Evolutionary conservation across 2,113 vertebrate species (phyloP).

Genomic region (Cariama cristata): DNA sequence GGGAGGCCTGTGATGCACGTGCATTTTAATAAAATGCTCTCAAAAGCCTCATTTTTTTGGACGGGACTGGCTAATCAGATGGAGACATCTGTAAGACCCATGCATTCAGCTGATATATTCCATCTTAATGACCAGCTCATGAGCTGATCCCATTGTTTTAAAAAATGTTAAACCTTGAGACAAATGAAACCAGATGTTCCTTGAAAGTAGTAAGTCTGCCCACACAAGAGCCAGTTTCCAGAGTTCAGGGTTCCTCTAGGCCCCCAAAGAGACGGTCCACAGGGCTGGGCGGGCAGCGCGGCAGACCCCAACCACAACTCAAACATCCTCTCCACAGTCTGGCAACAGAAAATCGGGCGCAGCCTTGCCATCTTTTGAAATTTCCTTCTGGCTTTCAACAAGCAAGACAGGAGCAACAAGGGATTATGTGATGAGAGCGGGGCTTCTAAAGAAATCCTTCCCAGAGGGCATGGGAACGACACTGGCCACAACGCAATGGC

Average conservation of each 20-base stretch:
- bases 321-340: not conserved
- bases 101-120: not conserved
- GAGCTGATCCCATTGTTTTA: not conserved
- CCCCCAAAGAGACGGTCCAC: not conserved
- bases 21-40: not conserved
- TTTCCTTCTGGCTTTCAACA: not conserved
- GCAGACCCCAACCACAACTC: not conserved
- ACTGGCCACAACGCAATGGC: not conserved
- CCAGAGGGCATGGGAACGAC: not conserved
- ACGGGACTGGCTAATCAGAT: not conserved
- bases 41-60: not conserved
- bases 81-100: accelerated
- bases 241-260: not conserved
- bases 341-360: not conserved
- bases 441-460: not conserved
- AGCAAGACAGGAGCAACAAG: not conserved
- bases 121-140: not conserved
- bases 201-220: not conserved
- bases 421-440: not conserved
- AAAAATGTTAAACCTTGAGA: not conserved
- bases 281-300: not conserved
- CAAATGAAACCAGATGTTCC: not conserved
- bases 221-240: accelerated
- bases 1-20: accelerated
- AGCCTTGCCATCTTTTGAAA: not conserved